Conservation (phyloP, 1,140 invertebrate genomes). For the Harlomillsia oculata region DNA sequence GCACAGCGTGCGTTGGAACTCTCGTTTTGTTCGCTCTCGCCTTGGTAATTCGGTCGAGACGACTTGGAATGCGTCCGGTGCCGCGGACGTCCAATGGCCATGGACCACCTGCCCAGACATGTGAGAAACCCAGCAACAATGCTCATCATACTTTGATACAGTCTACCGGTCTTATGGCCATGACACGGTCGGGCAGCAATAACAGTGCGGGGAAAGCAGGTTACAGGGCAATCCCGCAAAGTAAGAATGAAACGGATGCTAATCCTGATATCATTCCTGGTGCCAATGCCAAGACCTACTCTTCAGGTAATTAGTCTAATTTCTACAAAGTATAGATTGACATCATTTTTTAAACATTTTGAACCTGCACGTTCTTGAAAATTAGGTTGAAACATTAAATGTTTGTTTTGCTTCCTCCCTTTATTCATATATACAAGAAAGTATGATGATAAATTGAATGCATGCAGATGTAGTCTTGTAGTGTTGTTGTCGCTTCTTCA, state of each 20-base stretch:
- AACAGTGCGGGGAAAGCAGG: constrained; percentile 17
- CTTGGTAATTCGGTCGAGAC: constrained; percentile 28
- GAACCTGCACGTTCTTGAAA: too few species aligned
- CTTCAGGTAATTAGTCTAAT: too few species aligned
- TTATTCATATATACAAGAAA: too few species aligned
- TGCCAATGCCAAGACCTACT: too few species aligned
- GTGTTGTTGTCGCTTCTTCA: too few species aligned
- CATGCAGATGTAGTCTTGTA: too few species aligned
- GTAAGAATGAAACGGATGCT: constrained; percentile 31
- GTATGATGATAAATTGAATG: too few species aligned
- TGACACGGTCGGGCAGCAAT: constrained; percentile 15
- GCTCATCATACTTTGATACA: constrained; percentile 16
- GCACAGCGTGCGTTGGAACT: constrained; percentile 32
- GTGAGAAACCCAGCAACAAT: constrained; percentile 27
- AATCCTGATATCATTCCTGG: constrained; percentile 36
- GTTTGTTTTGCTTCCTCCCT: too few species aligned
- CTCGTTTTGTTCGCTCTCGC: constrained; percentile 27
- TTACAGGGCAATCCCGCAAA: constrained; percentile 26
- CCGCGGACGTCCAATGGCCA: constrained; percentile 13
- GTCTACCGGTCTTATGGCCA: constrained; percentile 12
- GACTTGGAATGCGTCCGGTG: background rate
- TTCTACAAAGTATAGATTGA: too few species aligned
- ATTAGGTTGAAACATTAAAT: too few species aligned
- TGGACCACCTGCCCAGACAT: too few species aligned
- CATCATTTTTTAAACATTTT: too few species aligned